Evolutionary conservation across 2,888 invertebrate genomes (phyloP).

Genomic region (Eugnorisma glareosa): DNA sequence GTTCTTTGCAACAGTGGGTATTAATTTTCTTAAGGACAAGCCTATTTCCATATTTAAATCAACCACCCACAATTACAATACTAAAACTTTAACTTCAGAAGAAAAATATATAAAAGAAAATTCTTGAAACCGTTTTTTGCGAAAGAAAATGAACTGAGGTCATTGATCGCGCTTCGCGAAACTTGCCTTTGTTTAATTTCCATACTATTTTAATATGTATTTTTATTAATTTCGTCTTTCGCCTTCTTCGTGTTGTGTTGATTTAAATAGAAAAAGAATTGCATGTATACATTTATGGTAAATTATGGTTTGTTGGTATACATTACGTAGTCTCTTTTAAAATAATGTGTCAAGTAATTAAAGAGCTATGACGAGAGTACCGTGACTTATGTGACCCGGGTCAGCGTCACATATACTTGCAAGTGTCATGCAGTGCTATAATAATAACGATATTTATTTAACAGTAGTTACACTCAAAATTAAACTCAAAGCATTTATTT

Average conservation of each 20-base stretch:
- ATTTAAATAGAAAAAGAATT: neutral
- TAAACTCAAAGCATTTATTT: too few relatives aligned
- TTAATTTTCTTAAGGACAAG: too few relatives aligned
- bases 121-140: neutral
- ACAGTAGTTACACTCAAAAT: too few relatives aligned
- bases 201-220: neutral
- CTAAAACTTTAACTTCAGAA: neutral
- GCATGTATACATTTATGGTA: too few relatives aligned
- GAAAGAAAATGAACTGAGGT: too few relatives aligned
- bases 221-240: neutral
- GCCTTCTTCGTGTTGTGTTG: neutral
- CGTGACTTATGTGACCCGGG: neutral
- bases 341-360: neutral
- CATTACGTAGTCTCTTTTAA: too few relatives aligned
- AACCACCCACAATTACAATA: neutral
- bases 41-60: constrained; percentile 2
- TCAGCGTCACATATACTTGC: neutral
- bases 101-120: neutral
- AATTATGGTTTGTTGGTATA: too few relatives aligned
- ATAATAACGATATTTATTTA: constrained; percentile 21
- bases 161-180: neutral
- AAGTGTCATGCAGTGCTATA: neutral
- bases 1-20: too few relatives aligned
- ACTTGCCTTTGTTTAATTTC: neutral
- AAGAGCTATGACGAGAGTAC: neutral